These are phyloP conservation scores for Omphaloscelis lunosa DNA, from an alignment of 2,888 invertebrate species.

Conservation along the genomic window DNA sequence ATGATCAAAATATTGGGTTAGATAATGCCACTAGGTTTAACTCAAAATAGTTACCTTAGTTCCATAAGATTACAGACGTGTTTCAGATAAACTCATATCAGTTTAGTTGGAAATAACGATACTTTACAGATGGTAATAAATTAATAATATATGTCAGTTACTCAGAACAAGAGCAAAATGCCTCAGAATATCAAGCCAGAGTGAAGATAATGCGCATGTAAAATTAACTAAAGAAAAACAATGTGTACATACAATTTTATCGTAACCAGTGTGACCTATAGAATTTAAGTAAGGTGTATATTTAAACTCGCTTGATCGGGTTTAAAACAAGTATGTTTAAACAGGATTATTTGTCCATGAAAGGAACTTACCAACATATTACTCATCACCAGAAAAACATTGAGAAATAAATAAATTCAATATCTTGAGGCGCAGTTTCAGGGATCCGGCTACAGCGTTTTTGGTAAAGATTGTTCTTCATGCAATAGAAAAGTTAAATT, in stretches of 20 bases:
- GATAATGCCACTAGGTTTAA: background rate
- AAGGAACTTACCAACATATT: slow-evolving; percentile 43
- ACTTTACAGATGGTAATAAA: background rate
- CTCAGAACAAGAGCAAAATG: slow-evolving; percentile 13
- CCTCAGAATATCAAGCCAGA: slow-evolving; percentile 12
- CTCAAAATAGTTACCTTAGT: background rate
- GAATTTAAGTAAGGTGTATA: slow-evolving; percentile 50
- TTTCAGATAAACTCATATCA: slow-evolving; percentile 8
- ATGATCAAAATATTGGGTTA: slow-evolving; percentile 28
- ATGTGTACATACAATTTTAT: slow-evolving; percentile 42
- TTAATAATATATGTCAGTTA: slow-evolving; percentile 4
- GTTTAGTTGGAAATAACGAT: slow-evolving; percentile 9
- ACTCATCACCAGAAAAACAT: slow-evolving; percentile 48
- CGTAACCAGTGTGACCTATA: slow-evolving; percentile 56
- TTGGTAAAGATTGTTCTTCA: slow-evolving; percentile 14
- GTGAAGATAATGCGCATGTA: slow-evolving; percentile 35
- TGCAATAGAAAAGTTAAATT: slow-evolving; percentile 14
- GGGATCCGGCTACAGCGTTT: background rate
- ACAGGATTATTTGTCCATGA: slow-evolving; percentile 61
- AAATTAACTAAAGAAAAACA: slow-evolving; percentile 43
- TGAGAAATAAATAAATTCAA: slow-evolving; percentile 10
- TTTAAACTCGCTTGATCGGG: slow-evolving; percentile 61
- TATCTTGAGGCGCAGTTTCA: slow-evolving; percentile 1
- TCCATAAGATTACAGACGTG: background rate
- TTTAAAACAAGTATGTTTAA: slow-evolving; percentile 60